Percentiles rank a stretch among this genome's conserved stretches.
These are phyloP conservation scores for Pseudomugil tenellus DNA, from an alignment of 2,797 vertebrate species.

Conservation along the genomic window DNA sequence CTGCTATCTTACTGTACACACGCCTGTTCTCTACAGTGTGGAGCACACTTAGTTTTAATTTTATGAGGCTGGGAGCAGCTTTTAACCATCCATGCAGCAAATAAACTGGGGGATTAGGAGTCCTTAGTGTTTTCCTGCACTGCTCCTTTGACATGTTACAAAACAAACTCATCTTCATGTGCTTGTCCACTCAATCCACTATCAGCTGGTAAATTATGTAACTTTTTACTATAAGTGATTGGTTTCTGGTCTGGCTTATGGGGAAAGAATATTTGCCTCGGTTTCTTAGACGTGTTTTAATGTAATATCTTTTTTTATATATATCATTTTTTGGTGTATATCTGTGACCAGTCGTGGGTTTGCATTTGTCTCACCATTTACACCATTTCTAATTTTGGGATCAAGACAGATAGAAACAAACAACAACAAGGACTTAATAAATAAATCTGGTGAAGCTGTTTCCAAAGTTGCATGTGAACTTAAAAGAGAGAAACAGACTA, in stretches of 20 bases:
- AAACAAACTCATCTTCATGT: constrained; percentile 71
- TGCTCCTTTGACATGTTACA: constrained; percentile 83
- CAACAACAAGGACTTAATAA: background rate
- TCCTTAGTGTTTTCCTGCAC: constrained; percentile 98
- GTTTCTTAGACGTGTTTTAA: too few relatives aligned
- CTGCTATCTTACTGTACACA: constrained; percentile 53
- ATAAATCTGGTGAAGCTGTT: background rate
- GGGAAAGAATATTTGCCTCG: constrained; percentile 18
- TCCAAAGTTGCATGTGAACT: background rate
- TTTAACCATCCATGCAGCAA: constrained; percentile 98
- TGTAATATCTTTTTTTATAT: too few relatives aligned
- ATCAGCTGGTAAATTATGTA: constrained; percentile 57
- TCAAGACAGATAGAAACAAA: too few relatives aligned
- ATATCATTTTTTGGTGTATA: too few relatives aligned
- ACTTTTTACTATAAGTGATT: too few relatives aligned
- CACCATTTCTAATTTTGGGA: too few relatives aligned
- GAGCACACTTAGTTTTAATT: constrained; percentile 95
- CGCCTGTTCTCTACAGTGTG: constrained; percentile 87
- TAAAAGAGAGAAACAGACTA: background rate
- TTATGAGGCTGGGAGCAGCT: constrained; percentile 98
- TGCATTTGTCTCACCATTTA: background rate
- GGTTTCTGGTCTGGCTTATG: constrained; percentile 26
- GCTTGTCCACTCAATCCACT: constrained; percentile 63
- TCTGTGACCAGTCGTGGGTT: background rate
- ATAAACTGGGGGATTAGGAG: constrained; percentile 95